phyloP scores from a whole-genome alignment of 2,113 vertebrate species.

The Centrocercus urophasianus region DNA sequence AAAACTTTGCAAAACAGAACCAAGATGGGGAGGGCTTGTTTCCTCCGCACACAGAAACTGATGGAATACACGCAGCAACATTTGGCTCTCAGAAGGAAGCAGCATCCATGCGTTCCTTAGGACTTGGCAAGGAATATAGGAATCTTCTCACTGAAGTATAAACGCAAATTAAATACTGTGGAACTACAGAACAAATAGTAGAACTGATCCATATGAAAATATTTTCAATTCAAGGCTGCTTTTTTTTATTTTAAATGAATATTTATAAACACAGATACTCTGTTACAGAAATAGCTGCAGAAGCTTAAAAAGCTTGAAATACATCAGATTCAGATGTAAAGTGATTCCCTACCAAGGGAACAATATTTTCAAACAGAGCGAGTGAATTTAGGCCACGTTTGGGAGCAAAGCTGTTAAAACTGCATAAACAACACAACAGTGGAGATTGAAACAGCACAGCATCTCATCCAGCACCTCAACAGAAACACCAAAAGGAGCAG shows the following conservation, averaged over 20 bases:
- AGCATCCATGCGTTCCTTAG: neutral
- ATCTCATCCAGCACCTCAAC: neutral
- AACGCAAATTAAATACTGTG: neutral
- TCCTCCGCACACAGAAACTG: neutral
- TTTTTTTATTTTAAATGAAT: neutral
- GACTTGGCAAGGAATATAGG: accelerated
- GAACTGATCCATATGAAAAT: neutral
- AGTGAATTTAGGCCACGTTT: neutral
- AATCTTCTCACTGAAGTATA: neutral
- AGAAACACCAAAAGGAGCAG: neutral
- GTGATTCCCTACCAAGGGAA: neutral
- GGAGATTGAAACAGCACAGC: neutral
- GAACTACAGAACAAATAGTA: neutral
- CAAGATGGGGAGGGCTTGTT: neutral
- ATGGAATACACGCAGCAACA: neutral
- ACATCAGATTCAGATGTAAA: neutral
- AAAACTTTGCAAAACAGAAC: neutral
- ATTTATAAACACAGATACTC: neutral
- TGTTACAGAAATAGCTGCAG: neutral
- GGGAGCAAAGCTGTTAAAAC: neutral
- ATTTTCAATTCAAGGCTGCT: neutral
- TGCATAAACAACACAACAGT: neutral
- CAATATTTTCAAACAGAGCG: neutral
- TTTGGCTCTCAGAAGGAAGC: neutral
- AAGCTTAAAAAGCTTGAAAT: neutral